Evolutionary conservation across 2,888 invertebrate species (phyloP), one percentile per base, ranked within the genome.

Genomic region (Hyppa rectilinea): DNA sequence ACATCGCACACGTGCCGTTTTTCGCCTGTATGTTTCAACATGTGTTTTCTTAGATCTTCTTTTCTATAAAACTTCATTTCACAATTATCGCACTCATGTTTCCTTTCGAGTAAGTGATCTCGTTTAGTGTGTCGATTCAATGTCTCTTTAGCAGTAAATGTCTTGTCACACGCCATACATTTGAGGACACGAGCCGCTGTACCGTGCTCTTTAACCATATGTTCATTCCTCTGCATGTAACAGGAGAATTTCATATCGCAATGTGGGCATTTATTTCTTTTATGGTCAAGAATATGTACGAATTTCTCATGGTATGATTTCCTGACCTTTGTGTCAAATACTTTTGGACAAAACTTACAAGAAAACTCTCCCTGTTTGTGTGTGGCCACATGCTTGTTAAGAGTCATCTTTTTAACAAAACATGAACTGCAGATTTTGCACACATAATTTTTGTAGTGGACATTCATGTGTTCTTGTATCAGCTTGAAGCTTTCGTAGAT

Each of bases 321-420:
- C 56, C 76, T 84, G 20, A 5, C 34, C 0, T 65, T 64, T 0
- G 81, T 83, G 23, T 72, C 75, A 23, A 81, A 84, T 2, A 79
- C 64, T 76, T 84, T 84, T 2, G 49, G 3, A 36, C 84, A 84
- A 34, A 63, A 62, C 2, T 45, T 62, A 52, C 85, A 84, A 10
- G 40, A 14, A 10, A 85, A 84, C 0, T 77, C 72, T 0, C 84
- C 84, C 62, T 71, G 75, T 14, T 79, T 73, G 23, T 84, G 84
- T 12, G 70, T 72, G 4, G 52, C 17, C 20, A 69, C n/a, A 34
- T 85, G 83, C 14, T 53, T 61, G 9, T 56, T 59, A 5, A 83
- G 64, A 0, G 71, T 78, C 7, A 56, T 64, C 74, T 62, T 66
- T 34, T 94, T 95, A 76, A 94, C 92, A 67, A 94, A 95, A 2